phyloP scores from a whole-genome alignment of 2,797 vertebrate genomes.

The Urosaurus nigricauda region DNA sequence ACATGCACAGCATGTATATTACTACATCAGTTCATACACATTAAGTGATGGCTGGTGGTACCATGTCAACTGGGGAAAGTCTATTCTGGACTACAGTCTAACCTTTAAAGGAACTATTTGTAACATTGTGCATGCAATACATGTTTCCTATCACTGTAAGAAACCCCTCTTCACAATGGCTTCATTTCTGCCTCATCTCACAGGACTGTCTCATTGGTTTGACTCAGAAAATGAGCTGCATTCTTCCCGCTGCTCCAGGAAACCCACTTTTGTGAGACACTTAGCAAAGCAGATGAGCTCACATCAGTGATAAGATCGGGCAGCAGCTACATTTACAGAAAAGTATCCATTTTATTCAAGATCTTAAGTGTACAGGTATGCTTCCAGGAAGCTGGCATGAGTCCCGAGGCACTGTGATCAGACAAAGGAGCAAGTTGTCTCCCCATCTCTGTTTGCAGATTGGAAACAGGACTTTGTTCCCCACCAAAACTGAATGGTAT shows the following conservation, averaged over 20 bases:
- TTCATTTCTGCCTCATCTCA: not conserved
- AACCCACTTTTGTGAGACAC: not conserved
- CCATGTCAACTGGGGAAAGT: too few relatives aligned
- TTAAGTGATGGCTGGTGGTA: too few relatives aligned
- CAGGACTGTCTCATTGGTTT: not conserved
- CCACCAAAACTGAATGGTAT: not conserved
- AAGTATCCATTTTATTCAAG: not conserved
- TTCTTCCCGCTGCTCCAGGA: not conserved
- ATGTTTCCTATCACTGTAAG: too few relatives aligned
- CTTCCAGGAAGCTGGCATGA: conserved; percentile 9
- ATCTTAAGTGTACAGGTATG: not conserved
- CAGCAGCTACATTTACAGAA: not conserved
- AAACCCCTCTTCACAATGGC: not conserved
- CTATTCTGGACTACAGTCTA: too few relatives aligned
- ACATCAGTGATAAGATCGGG: not conserved
- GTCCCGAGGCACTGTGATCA: not conserved
- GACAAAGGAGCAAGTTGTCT: not conserved
- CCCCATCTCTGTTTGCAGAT: not conserved
- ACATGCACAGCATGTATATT: not conserved
- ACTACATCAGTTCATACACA: not conserved
- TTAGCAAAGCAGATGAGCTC: conserved; percentile 15
- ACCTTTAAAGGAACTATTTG: not conserved
- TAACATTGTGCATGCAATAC: not conserved
- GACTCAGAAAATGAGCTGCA: not conserved
- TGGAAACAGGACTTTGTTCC: conserved; percentile 7